Percentiles rank a stretch among this genome's conserved stretches.
Evolutionary conservation across 1,140 invertebrate species (phyloP).

Genomic region (Muscidifurax raptorellus): DNA sequence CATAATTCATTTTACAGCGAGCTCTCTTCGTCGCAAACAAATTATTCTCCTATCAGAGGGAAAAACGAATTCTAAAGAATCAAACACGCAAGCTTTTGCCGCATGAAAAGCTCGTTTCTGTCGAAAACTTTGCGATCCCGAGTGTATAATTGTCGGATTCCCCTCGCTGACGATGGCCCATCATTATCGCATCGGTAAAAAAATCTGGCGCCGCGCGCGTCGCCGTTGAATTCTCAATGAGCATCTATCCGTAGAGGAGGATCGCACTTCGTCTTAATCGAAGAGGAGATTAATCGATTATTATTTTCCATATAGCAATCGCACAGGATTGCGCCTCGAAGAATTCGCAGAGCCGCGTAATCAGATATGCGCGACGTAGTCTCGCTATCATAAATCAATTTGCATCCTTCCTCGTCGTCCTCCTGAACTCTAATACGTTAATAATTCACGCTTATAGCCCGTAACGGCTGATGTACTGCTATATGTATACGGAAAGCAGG

Average conservation of each 20-base stretch:
- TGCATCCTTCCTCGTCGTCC: conserved; percentile 61
- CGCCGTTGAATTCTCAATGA: conserved; percentile 7
- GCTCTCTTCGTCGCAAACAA: not conserved
- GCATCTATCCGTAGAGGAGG: not conserved
- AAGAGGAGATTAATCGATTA: conserved; percentile 47
- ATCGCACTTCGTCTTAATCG: conserved; percentile 12
- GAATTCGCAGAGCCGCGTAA: conserved; percentile 20
- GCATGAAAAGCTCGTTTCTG: not conserved
- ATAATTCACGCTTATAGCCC: conserved; percentile 73
- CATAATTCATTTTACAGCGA: not conserved
- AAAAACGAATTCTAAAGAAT: not conserved
- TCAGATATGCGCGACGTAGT: conserved; percentile 67
- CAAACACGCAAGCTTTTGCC: not conserved
- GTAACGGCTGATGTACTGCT: conserved; percentile 58
- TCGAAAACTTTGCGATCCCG: not conserved
- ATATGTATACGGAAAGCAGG: no score
- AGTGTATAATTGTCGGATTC: not conserved
- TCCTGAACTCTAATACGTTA: conserved; percentile 66
- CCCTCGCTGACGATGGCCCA: not conserved
- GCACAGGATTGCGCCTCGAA: not conserved
- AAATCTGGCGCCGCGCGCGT: not conserved
- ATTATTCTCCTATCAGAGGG: not conserved
- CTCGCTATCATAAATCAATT: conserved; percentile 71
- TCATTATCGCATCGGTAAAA: not conserved
- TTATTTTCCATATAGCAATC: conserved; percentile 16